phyloP scores from a whole-genome alignment of 1,140 invertebrate genomes.

The Trichonephila inaurata region DNA sequence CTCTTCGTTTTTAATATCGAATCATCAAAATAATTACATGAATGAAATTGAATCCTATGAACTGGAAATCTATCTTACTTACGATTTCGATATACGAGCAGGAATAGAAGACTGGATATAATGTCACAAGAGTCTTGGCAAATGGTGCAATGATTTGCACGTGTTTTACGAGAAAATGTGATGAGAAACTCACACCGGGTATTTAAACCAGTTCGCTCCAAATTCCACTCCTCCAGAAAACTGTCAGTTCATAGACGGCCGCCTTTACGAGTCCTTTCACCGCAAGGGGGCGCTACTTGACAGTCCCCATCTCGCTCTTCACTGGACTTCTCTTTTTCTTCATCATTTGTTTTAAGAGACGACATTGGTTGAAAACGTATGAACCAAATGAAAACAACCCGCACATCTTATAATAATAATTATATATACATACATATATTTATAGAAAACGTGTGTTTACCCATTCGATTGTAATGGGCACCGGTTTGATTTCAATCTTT shows the following conservation, averaged over 20 bases:
- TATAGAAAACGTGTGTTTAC: no score
- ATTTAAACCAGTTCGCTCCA: slow-evolving; percentile 62
- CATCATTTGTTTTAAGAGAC: slow-evolving; percentile 13
- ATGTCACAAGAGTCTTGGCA: no score
- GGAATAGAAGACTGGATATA: no score
- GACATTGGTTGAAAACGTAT: background rate
- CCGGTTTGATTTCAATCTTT: no score
- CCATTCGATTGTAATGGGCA: no score
- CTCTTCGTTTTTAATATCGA: no score
- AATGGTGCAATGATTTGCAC: background rate
- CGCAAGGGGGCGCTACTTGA: slow-evolving; percentile 51
- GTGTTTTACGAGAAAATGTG: background rate
- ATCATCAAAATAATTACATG: no score
- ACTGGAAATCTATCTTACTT: background rate
- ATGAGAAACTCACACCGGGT: slow-evolving; percentile 16
- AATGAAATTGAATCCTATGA: background rate
- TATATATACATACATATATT: no score
- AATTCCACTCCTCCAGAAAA: slow-evolving; percentile 60
- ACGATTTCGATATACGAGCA: background rate
- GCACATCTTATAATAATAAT: no score
- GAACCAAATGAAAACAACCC: background rate
- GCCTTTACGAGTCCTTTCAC: background rate
- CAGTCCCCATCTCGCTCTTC: background rate
- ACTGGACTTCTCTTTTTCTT: background rate
- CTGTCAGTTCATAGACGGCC: slow-evolving; percentile 20